Percentiles rank a stretch among this genome's conserved stretches.
These are phyloP conservation scores for Trichopria drosophilae DNA, from an alignment of 2,888 invertebrate genomes.

Conservation along the genomic window DNA sequence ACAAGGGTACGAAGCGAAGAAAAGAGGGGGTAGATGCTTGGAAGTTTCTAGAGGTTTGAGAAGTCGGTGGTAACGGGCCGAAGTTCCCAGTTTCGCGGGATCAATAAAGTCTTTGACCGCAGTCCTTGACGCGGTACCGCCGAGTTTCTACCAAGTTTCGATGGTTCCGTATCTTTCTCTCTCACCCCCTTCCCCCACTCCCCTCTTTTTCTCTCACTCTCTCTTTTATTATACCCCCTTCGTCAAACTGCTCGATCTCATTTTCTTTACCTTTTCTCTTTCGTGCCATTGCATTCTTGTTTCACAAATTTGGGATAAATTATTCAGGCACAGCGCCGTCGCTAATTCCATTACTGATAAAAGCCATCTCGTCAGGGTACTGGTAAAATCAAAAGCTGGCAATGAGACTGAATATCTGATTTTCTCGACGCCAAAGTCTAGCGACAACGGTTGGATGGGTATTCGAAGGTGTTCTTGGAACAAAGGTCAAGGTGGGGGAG, in stretches of 20 bases:
- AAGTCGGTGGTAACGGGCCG: conserved; percentile 33
- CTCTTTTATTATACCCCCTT: conserved; percentile 10
- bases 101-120: conserved; percentile 42
- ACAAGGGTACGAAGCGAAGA: background rate
- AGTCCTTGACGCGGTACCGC: conserved; percentile 33
- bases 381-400: no score
- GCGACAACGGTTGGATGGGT: no score
- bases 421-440: no score
- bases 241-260: background rate
- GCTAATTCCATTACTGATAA: no score
- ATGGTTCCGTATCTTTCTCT: conserved; percentile 22
- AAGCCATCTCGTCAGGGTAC: no score
- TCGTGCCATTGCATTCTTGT: no score
- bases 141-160: conserved; percentile 35
- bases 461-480: no score
- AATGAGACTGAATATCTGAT: no score
- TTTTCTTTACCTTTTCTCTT: no score
- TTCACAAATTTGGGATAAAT: no score
- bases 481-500: background rate
- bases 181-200: conserved; percentile 5
- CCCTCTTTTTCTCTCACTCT: conserved; percentile 13
- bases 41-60: conserved; percentile 34
- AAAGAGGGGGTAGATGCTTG: conserved; percentile 10
- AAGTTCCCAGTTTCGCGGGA: conserved; percentile 37
- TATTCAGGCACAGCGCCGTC: no score